A percentile compares a stretch with the other conserved stretches of the same genome.
phyloP scores from a whole-genome alignment of 2,888 invertebrate genomes.

The Strigamia maritima region DNA sequence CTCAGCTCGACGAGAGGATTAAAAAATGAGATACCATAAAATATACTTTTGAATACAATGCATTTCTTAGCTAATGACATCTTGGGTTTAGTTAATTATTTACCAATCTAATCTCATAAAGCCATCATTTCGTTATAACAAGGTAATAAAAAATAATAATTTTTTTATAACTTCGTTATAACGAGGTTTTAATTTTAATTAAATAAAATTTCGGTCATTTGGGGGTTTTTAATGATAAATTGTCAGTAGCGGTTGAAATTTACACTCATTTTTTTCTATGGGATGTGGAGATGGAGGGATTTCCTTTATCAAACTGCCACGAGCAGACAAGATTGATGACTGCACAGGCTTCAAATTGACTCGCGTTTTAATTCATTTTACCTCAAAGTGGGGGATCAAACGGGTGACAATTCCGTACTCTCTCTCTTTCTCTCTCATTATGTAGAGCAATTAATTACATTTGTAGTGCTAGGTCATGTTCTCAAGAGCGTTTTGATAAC shows the following conservation, averaged over 20 bases:
- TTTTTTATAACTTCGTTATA: too few relatives aligned
- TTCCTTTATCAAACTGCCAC: slow-evolving; percentile 7
- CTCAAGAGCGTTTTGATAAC: slow-evolving; percentile 11
- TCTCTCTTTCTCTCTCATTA: slow-evolving; percentile 23
- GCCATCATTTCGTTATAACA: too few relatives aligned
- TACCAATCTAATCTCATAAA: too few relatives aligned
- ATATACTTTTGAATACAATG: too few relatives aligned
- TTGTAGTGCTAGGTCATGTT: slow-evolving; percentile 23
- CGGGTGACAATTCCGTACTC: slow-evolving; percentile 19
- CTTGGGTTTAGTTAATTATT: too few relatives aligned
- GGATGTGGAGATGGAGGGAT: background rate
- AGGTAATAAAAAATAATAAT: too few relatives aligned
- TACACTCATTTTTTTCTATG: background rate
- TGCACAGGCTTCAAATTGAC: slow-evolving; percentile 18
- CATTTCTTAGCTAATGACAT: too few relatives aligned
- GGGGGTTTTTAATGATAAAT: slow-evolving; percentile 8
- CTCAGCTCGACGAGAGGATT: too few relatives aligned
- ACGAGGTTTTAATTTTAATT: too few relatives aligned
- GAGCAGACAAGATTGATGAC: slow-evolving; percentile 20
- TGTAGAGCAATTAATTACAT: slow-evolving; percentile 23
- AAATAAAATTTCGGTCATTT: background rate
- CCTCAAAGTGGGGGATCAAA: slow-evolving; percentile 23
- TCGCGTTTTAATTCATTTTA: slow-evolving; percentile 23
- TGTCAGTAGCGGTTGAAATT: slow-evolving; percentile 1
- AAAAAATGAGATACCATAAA: too few relatives aligned